Evolutionary conservation across 2,113 vertebrate species (phyloP).

Genomic region (Zootoca vivipara): DNA sequence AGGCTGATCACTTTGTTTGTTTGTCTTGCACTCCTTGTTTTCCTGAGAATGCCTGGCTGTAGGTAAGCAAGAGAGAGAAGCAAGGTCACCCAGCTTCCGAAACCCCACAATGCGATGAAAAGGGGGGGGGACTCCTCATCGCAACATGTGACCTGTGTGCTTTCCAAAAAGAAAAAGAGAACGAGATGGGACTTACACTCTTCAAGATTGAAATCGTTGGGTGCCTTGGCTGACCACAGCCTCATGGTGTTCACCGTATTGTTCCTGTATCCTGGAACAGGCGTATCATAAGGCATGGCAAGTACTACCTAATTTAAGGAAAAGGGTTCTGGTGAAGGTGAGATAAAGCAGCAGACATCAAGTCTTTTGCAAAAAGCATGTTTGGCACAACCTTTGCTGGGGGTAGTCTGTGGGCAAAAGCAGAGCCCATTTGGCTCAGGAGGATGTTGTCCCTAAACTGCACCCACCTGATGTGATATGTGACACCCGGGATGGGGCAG

Average conservation of each 20-base stretch:
- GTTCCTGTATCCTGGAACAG: conserved; percentile 88
- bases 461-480: no score
- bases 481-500: no score
- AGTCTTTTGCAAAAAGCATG: not conserved
- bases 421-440: no score
- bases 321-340: not conserved
- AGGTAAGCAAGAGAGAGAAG: not conserved
- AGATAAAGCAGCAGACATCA: not conserved
- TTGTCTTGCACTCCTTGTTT: not conserved
- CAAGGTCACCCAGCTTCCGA: not conserved
- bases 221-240: conserved; percentile 89
- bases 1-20: no score
- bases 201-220: conserved; percentile 88
- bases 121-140: not conserved
- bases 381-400: not conserved
- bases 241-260: conserved; percentile 92
- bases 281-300: conserved; percentile 89
- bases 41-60: not conserved
- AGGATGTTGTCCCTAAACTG: no score
- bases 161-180: not conserved
- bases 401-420: no score
- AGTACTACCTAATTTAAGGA: conserved; percentile 80
- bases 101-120: not conserved
- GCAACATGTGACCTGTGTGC: not conserved
- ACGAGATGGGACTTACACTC: conserved; percentile 76